phyloP scores from a whole-genome alignment of 2,888 invertebrate species.

The Venustoraphidia nigricollis region DNA sequence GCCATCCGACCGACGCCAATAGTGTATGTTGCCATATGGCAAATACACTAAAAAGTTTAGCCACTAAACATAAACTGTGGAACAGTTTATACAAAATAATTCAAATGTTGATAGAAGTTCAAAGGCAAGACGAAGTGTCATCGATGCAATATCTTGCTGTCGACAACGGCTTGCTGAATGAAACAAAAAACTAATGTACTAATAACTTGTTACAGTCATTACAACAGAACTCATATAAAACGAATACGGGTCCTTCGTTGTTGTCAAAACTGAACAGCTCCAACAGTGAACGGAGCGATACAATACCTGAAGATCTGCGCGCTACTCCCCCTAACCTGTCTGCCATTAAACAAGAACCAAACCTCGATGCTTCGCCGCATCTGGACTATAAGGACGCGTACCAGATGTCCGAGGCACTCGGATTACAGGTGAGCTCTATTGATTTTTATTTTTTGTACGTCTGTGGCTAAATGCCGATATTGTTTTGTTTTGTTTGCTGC shows the following conservation, averaged over 20 bases:
- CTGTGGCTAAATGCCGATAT: too few species aligned
- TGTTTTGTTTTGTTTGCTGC: too few species aligned
- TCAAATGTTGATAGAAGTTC: too few species aligned
- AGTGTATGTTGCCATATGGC: too few species aligned
- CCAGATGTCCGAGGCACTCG: constrained; percentile 28
- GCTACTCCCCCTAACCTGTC: constrained; percentile 32
- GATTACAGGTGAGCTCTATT: background rate
- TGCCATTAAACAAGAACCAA: constrained; percentile 48
- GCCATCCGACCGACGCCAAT: too few species aligned
- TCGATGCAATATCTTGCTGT: too few species aligned
- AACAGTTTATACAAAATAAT: too few species aligned
- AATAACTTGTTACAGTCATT: constrained; percentile 32
- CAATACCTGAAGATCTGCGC: constrained; percentile 36
- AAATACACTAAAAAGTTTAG: too few species aligned
- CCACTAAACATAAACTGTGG: too few species aligned
- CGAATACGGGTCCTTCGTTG: constrained; percentile 30
- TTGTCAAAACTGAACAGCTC: constrained; percentile 49
- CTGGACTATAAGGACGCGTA: constrained; percentile 28
- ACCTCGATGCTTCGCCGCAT: constrained; percentile 26
- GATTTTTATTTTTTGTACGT: too few species aligned
- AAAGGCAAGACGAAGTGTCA: too few species aligned
- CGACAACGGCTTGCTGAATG: too few species aligned
- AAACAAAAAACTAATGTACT: background rate
- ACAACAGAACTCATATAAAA: constrained; percentile 47
- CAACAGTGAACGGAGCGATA: constrained; percentile 34